Conservation (phyloP, 2,888 invertebrate genomes). For the Meta bourneti region DNA sequence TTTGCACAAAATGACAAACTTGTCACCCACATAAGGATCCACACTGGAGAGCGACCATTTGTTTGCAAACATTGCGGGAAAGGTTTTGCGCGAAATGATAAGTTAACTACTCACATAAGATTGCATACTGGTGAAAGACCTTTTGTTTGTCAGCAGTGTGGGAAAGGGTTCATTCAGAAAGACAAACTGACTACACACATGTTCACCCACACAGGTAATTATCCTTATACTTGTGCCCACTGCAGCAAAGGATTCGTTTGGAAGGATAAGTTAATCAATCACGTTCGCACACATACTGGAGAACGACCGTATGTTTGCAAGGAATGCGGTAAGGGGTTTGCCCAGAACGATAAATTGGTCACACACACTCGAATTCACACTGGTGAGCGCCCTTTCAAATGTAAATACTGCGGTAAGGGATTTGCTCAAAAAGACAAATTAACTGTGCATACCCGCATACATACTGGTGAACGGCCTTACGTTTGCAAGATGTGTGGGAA, state of each 20-base stretch:
- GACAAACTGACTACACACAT: slow-evolving; percentile 69
- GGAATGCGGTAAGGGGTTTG: slow-evolving; percentile 70
- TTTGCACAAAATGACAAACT: slow-evolving; percentile 71
- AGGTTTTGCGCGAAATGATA: slow-evolving; percentile 71
- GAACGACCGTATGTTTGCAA: slow-evolving; percentile 67
- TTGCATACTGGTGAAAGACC: slow-evolving; percentile 73
- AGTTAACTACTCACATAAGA: slow-evolving; percentile 64
- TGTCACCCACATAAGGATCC: slow-evolving; percentile 65
- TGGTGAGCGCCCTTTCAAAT: slow-evolving; percentile 68
- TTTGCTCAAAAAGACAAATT: slow-evolving; percentile 69
- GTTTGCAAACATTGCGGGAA: slow-evolving; percentile 70
- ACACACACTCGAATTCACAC: slow-evolving; percentile 68
- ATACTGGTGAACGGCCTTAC: slow-evolving; percentile 68
- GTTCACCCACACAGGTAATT: slow-evolving; percentile 70
- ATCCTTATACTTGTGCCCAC: slow-evolving; percentile 69
- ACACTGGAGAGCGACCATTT: slow-evolving; percentile 68
- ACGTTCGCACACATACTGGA: slow-evolving; percentile 71
- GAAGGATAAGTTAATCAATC: slow-evolving; percentile 70
- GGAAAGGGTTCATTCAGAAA: slow-evolving; percentile 70
- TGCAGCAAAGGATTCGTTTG: slow-evolving; percentile 68
- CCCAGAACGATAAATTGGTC: slow-evolving; percentile 67
- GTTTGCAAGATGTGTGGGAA: slow-evolving; percentile 69
- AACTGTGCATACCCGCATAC: slow-evolving; percentile 63
- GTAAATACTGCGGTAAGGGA: slow-evolving; percentile 65
- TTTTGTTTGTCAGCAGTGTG: slow-evolving; percentile 66